Conservation (phyloP, 1,140 invertebrate species). For the Drosophila subpulchrella region DNA sequence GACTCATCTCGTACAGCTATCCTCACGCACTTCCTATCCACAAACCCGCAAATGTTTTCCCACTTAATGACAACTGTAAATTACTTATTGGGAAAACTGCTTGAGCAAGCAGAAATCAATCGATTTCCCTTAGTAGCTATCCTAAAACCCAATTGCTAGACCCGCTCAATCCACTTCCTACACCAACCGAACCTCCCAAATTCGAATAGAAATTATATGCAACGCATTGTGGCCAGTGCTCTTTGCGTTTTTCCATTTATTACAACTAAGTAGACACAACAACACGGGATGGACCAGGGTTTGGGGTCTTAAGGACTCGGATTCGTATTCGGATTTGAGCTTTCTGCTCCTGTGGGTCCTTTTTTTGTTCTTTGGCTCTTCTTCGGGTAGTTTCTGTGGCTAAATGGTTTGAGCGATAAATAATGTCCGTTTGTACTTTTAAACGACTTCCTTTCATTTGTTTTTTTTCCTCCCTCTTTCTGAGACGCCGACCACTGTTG, state of each 20-base stretch:
- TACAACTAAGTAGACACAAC: conserved; percentile 79
- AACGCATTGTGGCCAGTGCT: conserved; percentile 53
- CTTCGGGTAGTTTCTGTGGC: conserved; percentile 70
- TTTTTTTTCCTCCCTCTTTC: conserved; percentile 50
- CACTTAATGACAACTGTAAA: conserved; percentile 70
- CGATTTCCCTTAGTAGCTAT: conserved; percentile 56
- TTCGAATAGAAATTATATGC: conserved; percentile 67
- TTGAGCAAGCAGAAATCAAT: conserved; percentile 81
- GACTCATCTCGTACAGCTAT: conserved; percentile 27
- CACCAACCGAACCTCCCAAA: conserved; percentile 13
- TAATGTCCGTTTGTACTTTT: conserved; percentile 85
- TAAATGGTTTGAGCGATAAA: conserved; percentile 84
- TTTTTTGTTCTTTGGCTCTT: conserved; percentile 37
- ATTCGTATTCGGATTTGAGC: conserved; percentile 19
- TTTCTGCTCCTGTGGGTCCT: too few relatives aligned
- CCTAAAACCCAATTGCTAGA: conserved; percentile 35
- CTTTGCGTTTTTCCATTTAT: conserved; percentile 71
- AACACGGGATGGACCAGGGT: conserved; percentile 29
- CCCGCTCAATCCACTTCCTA: conserved; percentile 1
- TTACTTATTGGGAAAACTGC: conserved; percentile 69
- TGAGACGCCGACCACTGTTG: conserved; percentile 53
- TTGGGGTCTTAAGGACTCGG: conserved; percentile 3
- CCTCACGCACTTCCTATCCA: conserved; percentile 14
- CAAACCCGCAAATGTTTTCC: conserved; percentile 19
- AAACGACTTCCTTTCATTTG: conserved; percentile 85